A percentile compares a stretch with the other conserved stretches of the same genome.
Evolutionary conservation across 2,113 vertebrate genomes (phyloP).

Genomic region (Rhinopomastus cyanomelas): DNA sequence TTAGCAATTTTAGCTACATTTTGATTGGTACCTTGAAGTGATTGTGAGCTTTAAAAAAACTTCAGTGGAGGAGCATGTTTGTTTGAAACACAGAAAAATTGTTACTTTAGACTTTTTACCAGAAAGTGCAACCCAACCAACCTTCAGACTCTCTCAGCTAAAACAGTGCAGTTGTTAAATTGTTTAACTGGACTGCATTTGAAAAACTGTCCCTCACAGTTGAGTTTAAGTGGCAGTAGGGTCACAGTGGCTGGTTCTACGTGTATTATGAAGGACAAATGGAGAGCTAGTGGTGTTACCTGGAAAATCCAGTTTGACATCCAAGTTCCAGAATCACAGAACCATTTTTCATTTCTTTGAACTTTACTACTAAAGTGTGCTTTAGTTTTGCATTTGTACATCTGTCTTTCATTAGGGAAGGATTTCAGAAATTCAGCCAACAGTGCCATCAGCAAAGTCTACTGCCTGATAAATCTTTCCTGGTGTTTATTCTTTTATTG

Average conservation of each 20-base stretch:
- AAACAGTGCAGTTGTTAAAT: background rate
- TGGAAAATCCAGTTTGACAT: background rate
- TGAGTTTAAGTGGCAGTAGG: background rate
- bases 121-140: background rate
- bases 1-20: background rate
- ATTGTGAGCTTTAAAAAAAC: background rate
- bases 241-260: background rate
- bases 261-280: background rate
- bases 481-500: slow-evolving; percentile 38
- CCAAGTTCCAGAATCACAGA: background rate
- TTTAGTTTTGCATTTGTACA: slow-evolving; percentile 70
- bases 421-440: slow-evolving; percentile 67
- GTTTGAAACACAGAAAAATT: background rate
- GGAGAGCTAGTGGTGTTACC: background rate
- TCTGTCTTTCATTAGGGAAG: slow-evolving; percentile 79
- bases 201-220: background rate
- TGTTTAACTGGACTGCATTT: background rate
- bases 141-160: background rate
- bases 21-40: background rate
- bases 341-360: slow-evolving; percentile 26
- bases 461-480: slow-evolving; percentile 50
- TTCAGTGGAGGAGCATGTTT: background rate
- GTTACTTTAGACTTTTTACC: background rate
- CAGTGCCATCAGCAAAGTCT: slow-evolving; percentile 68
- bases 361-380: background rate